phyloP scores from a whole-genome alignment of 2,888 invertebrate species.

The Noctua janthina region DNA sequence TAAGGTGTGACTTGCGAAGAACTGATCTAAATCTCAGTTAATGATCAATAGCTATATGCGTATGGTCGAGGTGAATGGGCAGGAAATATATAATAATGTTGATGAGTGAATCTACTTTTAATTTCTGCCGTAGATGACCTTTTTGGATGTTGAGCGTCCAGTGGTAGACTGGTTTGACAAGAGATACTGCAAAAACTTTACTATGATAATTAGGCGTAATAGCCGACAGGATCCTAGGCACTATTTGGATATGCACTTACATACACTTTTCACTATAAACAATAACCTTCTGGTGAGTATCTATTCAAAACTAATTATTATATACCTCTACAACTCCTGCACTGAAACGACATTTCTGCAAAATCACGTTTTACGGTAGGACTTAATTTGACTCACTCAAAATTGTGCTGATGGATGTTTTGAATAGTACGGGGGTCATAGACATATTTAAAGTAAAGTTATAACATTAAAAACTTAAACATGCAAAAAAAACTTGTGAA shows the following conservation, averaged over 20 bases:
- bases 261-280: not conserved
- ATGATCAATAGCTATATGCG: not conserved
- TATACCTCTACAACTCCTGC: too few relatives aligned
- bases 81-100: not conserved
- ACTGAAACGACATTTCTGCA: too few relatives aligned
- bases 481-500: too few relatives aligned
- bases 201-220: conserved; percentile 11
- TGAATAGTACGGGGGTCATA: too few relatives aligned
- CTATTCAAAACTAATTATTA: too few relatives aligned
- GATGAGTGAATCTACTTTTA: not conserved
- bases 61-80: not conserved
- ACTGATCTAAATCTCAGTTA: not conserved
- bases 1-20: too few relatives aligned
- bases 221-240: conserved; percentile 41
- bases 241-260: conserved; percentile 15
- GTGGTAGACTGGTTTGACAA: conserved; percentile 5
- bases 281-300: conserved; percentile 14
- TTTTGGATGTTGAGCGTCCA: conserved; percentile 52
- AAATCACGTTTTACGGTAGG: too few relatives aligned
- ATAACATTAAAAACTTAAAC: too few relatives aligned
- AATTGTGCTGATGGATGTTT: too few relatives aligned
- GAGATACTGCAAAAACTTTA: conserved; percentile 1
- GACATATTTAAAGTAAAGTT: too few relatives aligned
- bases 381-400: too few relatives aligned
- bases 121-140: conserved; percentile 35